Evolutionary conservation across 1,140 invertebrate genomes (phyloP), one percentile per base, ranked within the genome.

Genomic region (Drosophila arawakana): DNA sequence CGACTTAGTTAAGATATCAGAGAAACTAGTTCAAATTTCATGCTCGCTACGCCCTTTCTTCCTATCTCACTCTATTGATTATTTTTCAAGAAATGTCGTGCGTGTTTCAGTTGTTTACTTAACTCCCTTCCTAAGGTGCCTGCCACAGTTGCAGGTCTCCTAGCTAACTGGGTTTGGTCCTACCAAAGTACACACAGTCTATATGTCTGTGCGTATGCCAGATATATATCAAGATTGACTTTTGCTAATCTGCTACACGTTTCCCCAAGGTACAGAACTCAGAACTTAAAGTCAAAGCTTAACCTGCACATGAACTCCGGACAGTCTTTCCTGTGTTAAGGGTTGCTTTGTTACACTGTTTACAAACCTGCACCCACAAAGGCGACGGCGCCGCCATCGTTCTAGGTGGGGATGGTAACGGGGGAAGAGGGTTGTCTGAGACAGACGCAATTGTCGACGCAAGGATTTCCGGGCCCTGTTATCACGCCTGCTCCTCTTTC

Each of bases 241-340:
- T 65, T 65, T 25, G 63, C 68, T 76, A 76, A 76, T 76, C 68
- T 76, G 52, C 63, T 54, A 49, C 70, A 68, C 4, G 37, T n/a
- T 62, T 63, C 39, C 30, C 30, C 58, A 47, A 62, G 25, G 37
- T 59, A 9, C 39, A 46, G 58, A 58, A 50, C 68, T 80, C 39
- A 46, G 58, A 58, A 50, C 68, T 80, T 70, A 63, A 72, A 76
- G 78, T 80, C 78, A 72, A 78, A 30, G 25, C 60, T 65, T 68
- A 76, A 72, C 73, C 76, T 76, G 78, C 78, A 62, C 81, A 81
- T 80, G 81, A 83, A 84, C 81, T 85, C 78, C 73, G 47, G 44
- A 46, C 58, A 71, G 74, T 57, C 65, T 55, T 11, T 43, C 34
- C 25, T 2, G 47, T 59, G 11, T 57, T 77, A 85, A 81, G 81